Percentiles rank a stretch among this genome's conserved stretches.
Evolutionary conservation across 1,140 invertebrate genomes (phyloP).

Genomic region (Drosophila orosa): DNA sequence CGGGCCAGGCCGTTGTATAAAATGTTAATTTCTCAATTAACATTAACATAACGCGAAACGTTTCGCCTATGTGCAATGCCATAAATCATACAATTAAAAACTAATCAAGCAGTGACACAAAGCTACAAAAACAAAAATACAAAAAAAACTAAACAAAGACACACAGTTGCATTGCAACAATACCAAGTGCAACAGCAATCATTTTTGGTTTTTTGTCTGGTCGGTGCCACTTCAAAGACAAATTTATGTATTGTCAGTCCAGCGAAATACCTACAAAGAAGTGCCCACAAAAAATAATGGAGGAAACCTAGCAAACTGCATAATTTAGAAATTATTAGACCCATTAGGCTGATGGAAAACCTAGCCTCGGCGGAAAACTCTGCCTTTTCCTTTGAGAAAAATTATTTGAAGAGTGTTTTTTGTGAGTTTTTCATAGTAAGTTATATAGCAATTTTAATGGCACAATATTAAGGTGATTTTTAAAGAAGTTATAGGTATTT

Average conservation of each 20-base stretch:
- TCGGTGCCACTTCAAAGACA: constrained; percentile 77
- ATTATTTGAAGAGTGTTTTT: constrained; percentile 55
- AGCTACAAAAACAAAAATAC: constrained; percentile 56
- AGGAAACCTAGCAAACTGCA: constrained; percentile 59
- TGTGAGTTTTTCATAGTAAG: constrained; percentile 31
- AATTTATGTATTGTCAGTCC: constrained; percentile 78
- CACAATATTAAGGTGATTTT: no score
- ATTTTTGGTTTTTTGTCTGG: constrained; percentile 34
- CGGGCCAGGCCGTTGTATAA: constrained; percentile 37
- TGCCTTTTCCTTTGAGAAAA: constrained; percentile 21
- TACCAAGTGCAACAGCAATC: constrained; percentile 41
- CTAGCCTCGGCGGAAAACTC: constrained; percentile 33
- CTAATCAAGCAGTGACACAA: constrained; percentile 80
- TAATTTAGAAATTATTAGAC: constrained; percentile 73
- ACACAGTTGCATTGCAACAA: constrained; percentile 53
- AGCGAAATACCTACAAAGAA: constrained; percentile 50
- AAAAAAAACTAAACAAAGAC: constrained; percentile 22
- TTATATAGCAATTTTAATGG: neutral
- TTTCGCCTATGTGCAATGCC: constrained; percentile 72
- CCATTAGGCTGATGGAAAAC: constrained; percentile 58
- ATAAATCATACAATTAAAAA: constrained; percentile 82
- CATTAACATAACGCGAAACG: constrained; percentile 66
- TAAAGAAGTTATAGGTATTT: no score
- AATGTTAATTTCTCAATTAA: constrained; percentile 81
- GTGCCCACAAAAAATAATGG: constrained; percentile 15